phyloP scores from a whole-genome alignment of 1,140 invertebrate species.

The Anthonomus grandis region DNA sequence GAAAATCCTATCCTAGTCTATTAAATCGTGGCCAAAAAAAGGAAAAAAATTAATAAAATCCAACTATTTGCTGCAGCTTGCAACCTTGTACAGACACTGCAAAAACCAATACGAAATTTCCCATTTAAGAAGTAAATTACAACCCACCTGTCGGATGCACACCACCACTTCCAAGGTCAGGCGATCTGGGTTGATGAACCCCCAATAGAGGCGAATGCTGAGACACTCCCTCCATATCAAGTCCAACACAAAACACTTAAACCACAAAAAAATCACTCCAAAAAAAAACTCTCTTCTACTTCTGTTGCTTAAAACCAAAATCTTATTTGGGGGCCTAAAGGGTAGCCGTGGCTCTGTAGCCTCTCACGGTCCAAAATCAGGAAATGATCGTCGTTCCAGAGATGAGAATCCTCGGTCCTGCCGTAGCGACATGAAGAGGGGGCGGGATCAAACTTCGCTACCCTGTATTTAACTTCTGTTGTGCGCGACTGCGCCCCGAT shows the following conservation, averaged over 20 bases:
- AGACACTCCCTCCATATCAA: constrained; percentile 11
- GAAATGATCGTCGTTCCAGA: constrained; percentile 34
- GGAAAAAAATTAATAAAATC: too few species aligned
- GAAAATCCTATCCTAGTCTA: too few species aligned
- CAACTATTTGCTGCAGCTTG: too few species aligned
- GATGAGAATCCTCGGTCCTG: too few species aligned
- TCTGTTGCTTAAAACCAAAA: neutral
- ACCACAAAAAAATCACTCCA: neutral
- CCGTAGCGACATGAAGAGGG: constrained; percentile 31
- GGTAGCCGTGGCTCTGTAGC: constrained; percentile 1
- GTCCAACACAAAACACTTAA: neutral
- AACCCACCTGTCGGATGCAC: constrained; percentile 24
- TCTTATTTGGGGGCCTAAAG: constrained; percentile 5
- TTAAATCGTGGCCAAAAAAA: too few species aligned
- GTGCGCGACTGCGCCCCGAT: constrained; percentile 36
- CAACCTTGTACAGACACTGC: too few species aligned
- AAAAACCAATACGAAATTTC: too few species aligned
- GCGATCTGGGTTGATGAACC: constrained; percentile 18
- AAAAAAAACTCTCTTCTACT: neutral
- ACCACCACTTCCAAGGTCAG: constrained; percentile 15
- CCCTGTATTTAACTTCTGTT: constrained; percentile 49
- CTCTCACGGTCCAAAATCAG: neutral
- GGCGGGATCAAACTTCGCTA: constrained; percentile 47
- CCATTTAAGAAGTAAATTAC: too few species aligned
- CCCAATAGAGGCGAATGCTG: constrained; percentile 6